Evolutionary conservation across 2,113 vertebrate genomes (phyloP), one percentile per base, ranked within the genome.

Genomic region (Sisor rabdophorus): DNA sequence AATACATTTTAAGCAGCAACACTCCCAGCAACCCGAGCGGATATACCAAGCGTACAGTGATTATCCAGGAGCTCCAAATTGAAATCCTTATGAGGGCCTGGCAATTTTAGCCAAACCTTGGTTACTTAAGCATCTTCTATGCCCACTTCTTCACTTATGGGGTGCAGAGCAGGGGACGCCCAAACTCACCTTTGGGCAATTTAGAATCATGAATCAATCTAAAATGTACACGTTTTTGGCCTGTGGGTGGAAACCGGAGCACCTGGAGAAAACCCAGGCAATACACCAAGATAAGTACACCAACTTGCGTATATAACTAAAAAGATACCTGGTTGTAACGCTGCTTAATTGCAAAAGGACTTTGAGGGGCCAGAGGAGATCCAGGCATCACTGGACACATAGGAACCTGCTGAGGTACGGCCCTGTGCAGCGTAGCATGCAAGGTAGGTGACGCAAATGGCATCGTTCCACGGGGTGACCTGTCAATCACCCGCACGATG

Each of bases 401-500:
- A 88, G 92, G 84, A 0, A 1, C 75, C 68, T 78, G 71, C 93
- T 92, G 91, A 72, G 73, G 84, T 19, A 88, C 84, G 61, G 89
- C 89, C 81, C 83, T 90, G 61, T 87, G 89, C 2, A 87, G 54
- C 0, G 84, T 79, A 17, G 93, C 88, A 1, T 89, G 52, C 81
- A 92, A 91, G 78, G 84, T 47, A 0, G 92, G 74, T 54, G 84
- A 87, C 50, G 75, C 1, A 0, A 76, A 88, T 28, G 87, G 77
- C 8, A 90, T 81, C 69, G 85, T 83, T 44, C 81, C 82, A 81
- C 80, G 72, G 11, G 84, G 79, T 1, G 87, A 88, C 53, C 86
- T 86, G 73, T 93, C 91, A 75, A 95, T 88, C 13, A 94, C 90
- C 82, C 91, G 90, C 54, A 94, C 84, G 24, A 94, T 87, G 50